Conservation (phyloP, 2,888 invertebrate species). For the Drosophila subquinaria region DNA sequence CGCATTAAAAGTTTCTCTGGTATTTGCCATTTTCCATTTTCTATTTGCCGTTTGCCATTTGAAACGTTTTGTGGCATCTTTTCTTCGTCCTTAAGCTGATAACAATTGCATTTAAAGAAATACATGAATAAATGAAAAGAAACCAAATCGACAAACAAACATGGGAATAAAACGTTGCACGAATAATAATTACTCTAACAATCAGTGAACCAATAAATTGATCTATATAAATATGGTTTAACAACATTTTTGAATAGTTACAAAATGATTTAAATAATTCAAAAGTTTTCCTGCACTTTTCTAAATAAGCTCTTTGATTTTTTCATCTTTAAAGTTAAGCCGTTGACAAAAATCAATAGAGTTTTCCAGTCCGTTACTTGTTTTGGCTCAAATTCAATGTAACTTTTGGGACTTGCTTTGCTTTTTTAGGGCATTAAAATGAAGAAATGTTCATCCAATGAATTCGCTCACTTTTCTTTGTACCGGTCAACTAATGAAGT, state of each 20-base stretch:
- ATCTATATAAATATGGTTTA: no score
- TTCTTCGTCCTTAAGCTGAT: slow-evolving; percentile 27
- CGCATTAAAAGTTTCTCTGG: slow-evolving; percentile 74
- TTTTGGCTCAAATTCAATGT: neutral
- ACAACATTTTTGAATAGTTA: neutral
- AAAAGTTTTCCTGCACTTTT: neutral
- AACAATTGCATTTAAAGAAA: slow-evolving; percentile 45
- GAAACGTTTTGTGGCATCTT: slow-evolving; percentile 21
- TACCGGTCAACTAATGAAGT: slow-evolving; percentile 63
- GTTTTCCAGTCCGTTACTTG: neutral
- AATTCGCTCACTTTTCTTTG: slow-evolving; percentile 2
- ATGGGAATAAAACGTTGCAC: neutral
- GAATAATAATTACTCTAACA: slow-evolving; percentile 16
- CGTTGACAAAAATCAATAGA: neutral
- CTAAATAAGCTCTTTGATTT: neutral
- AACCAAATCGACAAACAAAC: neutral
- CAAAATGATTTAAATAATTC: neutral
- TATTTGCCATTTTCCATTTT: slow-evolving; percentile 60
- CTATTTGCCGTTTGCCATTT: slow-evolving; percentile 25
- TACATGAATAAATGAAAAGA: neutral
- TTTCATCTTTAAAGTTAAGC: no score
- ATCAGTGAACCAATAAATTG: neutral
- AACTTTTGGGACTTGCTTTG: neutral
- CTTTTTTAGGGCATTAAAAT: slow-evolving; percentile 25
- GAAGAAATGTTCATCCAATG: slow-evolving; percentile 36